phyloP scores from a whole-genome alignment of 2,113 vertebrate species.

The Dasyurus viverrinus region DNA sequence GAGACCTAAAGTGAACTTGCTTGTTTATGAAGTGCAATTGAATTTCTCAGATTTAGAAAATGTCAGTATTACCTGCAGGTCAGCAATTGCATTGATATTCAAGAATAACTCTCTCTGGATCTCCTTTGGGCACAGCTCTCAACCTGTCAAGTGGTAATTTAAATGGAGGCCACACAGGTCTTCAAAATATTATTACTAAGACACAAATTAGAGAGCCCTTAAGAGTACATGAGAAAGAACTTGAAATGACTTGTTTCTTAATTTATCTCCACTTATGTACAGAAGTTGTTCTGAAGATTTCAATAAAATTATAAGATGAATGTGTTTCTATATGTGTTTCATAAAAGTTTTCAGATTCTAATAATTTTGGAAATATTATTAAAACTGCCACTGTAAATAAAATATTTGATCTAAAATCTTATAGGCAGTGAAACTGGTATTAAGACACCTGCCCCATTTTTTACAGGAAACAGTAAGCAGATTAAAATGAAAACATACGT shows the following conservation, averaged over 20 bases:
- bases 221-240: background rate
- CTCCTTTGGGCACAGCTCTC: conserved; percentile 1
- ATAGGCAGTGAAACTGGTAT: no score
- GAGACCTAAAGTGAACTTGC: background rate
- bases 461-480: background rate
- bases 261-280: background rate
- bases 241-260: background rate
- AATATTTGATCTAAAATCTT: background rate
- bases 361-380: background rate
- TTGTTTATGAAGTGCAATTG: background rate
- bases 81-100: background rate
- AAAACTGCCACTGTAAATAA: background rate
- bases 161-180: background rate
- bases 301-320: background rate
- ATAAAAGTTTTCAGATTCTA: background rate
- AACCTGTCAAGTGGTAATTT: background rate
- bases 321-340: background rate
- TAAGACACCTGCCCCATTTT: background rate
- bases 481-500: background rate
- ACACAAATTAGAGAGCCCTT: background rate
- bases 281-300: background rate
- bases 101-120: background rate
- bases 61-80: background rate
- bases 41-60: background rate
- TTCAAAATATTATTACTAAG: background rate